phyloP scores from a whole-genome alignment of 2,113 vertebrate species.

The Peromyscus californicus region DNA sequence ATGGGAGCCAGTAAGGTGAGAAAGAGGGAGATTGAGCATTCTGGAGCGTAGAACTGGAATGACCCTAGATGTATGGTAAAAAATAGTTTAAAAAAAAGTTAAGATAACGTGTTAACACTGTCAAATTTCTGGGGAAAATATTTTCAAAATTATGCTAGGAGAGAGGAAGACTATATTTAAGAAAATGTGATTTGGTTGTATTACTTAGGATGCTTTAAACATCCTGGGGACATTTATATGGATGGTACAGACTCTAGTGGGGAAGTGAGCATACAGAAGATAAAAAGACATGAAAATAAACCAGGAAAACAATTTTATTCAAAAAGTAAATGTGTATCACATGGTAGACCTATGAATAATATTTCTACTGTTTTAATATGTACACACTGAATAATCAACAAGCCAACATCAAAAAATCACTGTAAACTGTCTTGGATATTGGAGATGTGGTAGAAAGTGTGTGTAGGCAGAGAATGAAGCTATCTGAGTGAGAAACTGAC shows the following conservation, averaged over 20 bases:
- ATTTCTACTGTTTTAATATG: not conserved
- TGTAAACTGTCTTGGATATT: not conserved
- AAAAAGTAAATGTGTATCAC: not conserved
- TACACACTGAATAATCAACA: not conserved
- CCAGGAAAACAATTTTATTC: not conserved
- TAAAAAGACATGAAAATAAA: not conserved
- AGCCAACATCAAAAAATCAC: not conserved
- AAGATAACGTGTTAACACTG: not conserved
- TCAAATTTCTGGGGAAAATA: not conserved
- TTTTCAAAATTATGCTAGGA: not conserved
- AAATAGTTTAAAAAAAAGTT: not conserved
- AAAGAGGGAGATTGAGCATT: not conserved
- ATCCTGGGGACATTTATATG: not conserved
- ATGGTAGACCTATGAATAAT: not conserved
- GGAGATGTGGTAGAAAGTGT: not conserved
- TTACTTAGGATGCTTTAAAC: not conserved
- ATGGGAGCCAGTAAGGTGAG: too few relatives aligned
- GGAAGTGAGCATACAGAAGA: not conserved
- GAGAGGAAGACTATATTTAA: not conserved
- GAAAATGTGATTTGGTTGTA: not conserved
- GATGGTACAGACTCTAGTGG: not conserved
- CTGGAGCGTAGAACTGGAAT: not conserved
- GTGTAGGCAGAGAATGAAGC: not conserved
- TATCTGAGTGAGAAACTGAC: not conserved
- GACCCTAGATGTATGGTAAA: not conserved